Conservation (phyloP, 1,140 invertebrate genomes). For the Aphelinus certus region DNA sequence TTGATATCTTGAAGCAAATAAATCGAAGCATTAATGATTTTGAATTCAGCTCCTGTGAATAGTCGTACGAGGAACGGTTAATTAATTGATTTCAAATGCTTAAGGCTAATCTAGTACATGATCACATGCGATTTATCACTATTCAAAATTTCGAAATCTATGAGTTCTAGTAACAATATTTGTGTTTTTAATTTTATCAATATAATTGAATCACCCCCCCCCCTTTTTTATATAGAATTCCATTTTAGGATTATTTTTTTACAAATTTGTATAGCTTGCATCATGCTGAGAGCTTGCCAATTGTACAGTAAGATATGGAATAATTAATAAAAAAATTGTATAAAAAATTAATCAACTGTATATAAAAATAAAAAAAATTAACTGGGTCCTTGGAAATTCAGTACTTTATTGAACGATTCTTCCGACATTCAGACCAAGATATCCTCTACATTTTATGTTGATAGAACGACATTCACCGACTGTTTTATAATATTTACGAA, state of each 20-base stretch:
- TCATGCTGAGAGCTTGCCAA: slow-evolving; percentile 25
- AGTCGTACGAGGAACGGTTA: no score
- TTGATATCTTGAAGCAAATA: no score
- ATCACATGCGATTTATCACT: no score
- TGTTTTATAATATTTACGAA: no score
- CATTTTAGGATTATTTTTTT: slow-evolving; percentile 30
- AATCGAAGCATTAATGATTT: no score
- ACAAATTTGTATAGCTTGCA: slow-evolving; percentile 17
- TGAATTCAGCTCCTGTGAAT: no score
- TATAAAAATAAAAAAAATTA: slow-evolving; percentile 7
- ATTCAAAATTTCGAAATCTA: no score
- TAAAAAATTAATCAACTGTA: slow-evolving; percentile 10
- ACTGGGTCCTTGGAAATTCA: neutral
- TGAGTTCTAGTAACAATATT: neutral
- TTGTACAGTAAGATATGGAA: slow-evolving; percentile 8
- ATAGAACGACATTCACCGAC: no score
- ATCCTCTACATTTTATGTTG: no score
- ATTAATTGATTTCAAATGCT: no score
- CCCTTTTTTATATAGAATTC: neutral
- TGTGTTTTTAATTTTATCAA: slow-evolving; percentile 7
- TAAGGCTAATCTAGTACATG: no score
- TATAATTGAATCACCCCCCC: no score
- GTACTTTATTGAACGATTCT: neutral
- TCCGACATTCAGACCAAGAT: neutral
- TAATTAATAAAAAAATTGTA: slow-evolving; percentile 1